Conservation (phyloP, 2,113 vertebrate genomes). For the Percopsis transmontana region DNA sequence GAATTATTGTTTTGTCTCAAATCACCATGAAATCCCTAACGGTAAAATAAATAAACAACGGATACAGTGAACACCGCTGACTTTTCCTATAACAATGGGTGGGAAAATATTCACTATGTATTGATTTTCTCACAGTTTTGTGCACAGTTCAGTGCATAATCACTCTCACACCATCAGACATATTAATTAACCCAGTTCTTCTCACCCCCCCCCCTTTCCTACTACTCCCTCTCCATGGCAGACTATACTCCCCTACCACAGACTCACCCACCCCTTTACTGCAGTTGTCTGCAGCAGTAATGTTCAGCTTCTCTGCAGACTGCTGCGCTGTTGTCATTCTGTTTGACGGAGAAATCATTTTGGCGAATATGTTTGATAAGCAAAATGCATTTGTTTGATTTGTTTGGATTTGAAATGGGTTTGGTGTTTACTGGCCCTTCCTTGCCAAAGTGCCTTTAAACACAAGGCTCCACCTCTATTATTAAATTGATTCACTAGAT, state of each 20-base stretch:
- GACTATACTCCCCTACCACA: background rate
- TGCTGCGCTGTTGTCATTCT: no score
- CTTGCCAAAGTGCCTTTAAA: background rate
- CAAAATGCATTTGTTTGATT: no score
- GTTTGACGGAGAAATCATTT: no score
- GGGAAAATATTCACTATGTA: conserved; percentile 3
- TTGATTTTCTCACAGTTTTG: conserved; percentile 25
- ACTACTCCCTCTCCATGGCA: background rate
- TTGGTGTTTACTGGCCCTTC: no score
- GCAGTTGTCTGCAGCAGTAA: no score
- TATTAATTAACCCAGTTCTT: background rate
- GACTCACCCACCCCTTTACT: no score
- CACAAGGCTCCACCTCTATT: background rate
- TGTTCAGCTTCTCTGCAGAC: no score
- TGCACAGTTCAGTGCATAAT: conserved; percentile 9
- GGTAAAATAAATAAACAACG: background rate
- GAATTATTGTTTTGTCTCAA: no score
- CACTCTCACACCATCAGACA: conserved; percentile 7
- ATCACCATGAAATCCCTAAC: no score
- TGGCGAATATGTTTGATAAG: no score
- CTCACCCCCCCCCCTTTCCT: background rate
- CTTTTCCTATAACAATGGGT: background rate
- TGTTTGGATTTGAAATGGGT: no score
- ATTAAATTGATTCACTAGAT: background rate
- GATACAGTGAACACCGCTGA: background rate